phyloP scores from a whole-genome alignment of 2,797 vertebrate genomes.

The Xerus rutilus region DNA sequence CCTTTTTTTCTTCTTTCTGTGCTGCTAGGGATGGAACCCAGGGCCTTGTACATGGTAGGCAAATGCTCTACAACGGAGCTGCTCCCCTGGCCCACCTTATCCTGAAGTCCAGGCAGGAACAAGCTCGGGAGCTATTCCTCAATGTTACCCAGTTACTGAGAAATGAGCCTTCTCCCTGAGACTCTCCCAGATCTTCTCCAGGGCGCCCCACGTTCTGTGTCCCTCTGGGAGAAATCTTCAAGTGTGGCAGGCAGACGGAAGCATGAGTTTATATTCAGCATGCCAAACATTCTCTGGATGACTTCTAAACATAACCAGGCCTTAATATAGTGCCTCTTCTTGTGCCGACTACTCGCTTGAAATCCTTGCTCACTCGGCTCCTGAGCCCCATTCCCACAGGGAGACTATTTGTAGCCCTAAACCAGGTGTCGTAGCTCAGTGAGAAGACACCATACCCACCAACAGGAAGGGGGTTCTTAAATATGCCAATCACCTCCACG shows the following conservation, averaged over 20 bases:
- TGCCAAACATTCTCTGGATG: slow-evolving; percentile 60
- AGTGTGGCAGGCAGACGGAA: slow-evolving; percentile 58
- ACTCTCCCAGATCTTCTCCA: background rate
- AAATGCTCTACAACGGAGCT: background rate
- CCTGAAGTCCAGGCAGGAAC: background rate
- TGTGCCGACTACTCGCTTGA: background rate
- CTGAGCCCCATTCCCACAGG: background rate
- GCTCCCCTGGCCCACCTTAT: background rate
- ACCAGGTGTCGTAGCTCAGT: background rate
- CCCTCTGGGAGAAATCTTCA: slow-evolving; percentile 24
- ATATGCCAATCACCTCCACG: rapidly evolving
- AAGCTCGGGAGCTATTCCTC: background rate
- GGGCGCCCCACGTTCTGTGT: background rate
- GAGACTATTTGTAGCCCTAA: slow-evolving; percentile 7
- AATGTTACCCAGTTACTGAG: background rate
- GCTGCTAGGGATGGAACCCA: background rate
- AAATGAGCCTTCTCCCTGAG: slow-evolving; percentile 7
- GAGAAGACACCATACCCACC: background rate
- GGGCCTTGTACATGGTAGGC: background rate
- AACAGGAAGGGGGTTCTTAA: slow-evolving; percentile 43
- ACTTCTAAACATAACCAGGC: slow-evolving; percentile 66
- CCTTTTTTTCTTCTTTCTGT: background rate
- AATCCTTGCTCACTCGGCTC: background rate
- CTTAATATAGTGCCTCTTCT: slow-evolving; percentile 68
- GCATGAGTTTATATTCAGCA: slow-evolving; percentile 55